phyloP scores from a whole-genome alignment of 2,888 invertebrate species.

The Suillia variegata region DNA sequence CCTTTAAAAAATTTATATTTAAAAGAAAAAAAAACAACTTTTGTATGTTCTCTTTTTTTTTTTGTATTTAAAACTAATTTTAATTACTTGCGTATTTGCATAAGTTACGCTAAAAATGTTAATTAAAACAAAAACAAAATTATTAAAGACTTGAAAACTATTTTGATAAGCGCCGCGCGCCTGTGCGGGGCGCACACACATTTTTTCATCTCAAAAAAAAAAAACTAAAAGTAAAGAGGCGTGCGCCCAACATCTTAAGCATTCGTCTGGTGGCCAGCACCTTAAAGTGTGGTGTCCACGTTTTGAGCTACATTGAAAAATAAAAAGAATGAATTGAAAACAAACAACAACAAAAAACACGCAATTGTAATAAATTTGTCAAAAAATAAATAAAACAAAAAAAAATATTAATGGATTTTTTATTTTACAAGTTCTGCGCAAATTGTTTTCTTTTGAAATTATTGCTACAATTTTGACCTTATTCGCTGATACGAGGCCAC shows the following conservation, averaged over 20 bases:
- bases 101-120: conserved; percentile 50
- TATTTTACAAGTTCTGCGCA: too few species aligned
- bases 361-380: conserved; percentile 37
- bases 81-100: conserved; percentile 44
- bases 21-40: too few species aligned
- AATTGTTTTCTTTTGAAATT: too few species aligned
- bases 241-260: too few species aligned
- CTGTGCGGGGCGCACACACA: conserved; percentile 5
- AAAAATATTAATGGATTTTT: too few species aligned
- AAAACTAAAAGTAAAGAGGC: background rate
- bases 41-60: conserved; percentile 32
- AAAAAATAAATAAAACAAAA: conserved; percentile 23
- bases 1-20: background rate
- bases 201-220: too few species aligned
- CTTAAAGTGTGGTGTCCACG: background rate
- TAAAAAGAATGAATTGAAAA: conserved; percentile 21
- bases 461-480: too few species aligned
- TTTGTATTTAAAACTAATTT: conserved; percentile 35
- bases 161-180: conserved; percentile 16
- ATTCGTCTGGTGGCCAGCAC: too few species aligned
- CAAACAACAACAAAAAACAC: too few species aligned
- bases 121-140: conserved; percentile 45
- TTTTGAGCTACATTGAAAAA: conserved; percentile 9
- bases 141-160: conserved; percentile 24
- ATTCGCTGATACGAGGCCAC: too few species aligned